Conservation (phyloP, 1,140 invertebrate genomes). For the Magallana gigas region DNA sequence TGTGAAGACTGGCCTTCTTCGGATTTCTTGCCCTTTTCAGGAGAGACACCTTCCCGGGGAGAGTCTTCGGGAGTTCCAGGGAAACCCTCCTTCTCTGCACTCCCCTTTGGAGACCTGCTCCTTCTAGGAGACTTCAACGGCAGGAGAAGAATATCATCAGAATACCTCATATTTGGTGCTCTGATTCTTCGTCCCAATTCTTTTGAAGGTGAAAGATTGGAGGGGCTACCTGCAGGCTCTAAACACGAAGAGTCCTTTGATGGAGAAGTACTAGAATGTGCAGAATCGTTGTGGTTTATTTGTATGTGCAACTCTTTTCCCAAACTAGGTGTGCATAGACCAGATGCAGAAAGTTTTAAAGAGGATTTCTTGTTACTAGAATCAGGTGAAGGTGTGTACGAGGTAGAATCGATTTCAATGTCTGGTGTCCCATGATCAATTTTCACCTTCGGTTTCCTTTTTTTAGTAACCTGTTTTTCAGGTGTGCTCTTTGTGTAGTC, state of each 20-base stretch:
- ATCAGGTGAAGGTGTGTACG: not conserved
- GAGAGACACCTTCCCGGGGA: not conserved
- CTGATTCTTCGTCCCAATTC: slow-evolving; percentile 49
- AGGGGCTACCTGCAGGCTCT: not conserved
- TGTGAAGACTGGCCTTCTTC: slow-evolving; percentile 54
- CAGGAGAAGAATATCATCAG: slow-evolving; percentile 58
- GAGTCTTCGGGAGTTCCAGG: not conserved
- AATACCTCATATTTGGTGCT: slow-evolving; percentile 55
- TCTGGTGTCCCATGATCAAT: not conserved
- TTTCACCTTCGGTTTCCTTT: slow-evolving; percentile 14
- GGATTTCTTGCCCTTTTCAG: slow-evolving; percentile 40
- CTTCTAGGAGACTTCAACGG: slow-evolving; percentile 50
- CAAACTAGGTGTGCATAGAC: not conserved
- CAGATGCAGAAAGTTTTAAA: not conserved
- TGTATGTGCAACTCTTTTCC: not conserved
- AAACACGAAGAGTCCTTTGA: no score
- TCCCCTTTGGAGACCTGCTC: slow-evolving; percentile 36
- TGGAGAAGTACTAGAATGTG: not conserved
- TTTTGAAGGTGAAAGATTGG: slow-evolving; percentile 22
- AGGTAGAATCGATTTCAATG: not conserved
- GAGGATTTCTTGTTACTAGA: not conserved
- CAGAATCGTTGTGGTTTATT: slow-evolving; percentile 11
- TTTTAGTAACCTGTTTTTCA: not conserved
- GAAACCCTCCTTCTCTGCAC: slow-evolving; percentile 18
- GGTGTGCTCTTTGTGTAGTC: slow-evolving; percentile 10